A percentile compares a stretch with the other conserved stretches of the same genome.
These are phyloP conservation scores for Biston stratarius DNA, from an alignment of 2,888 invertebrate species.

Conservation along the genomic window DNA sequence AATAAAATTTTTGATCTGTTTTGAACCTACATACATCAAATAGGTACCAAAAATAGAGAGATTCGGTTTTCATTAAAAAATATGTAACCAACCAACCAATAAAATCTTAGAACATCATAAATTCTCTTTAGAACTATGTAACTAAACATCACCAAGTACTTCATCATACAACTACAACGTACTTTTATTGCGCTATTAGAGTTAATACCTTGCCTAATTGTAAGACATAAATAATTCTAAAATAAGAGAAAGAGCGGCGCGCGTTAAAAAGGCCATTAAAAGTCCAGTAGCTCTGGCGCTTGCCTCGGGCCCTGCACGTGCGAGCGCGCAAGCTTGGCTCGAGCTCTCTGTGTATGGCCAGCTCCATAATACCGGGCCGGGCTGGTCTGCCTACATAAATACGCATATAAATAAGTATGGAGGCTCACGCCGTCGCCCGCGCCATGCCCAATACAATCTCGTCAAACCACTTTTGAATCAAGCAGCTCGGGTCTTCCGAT, in stretches of 20 bases:
- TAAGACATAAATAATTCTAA: slow-evolving; percentile 48
- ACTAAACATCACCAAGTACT: background rate
- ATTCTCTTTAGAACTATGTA: background rate
- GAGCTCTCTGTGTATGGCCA: slow-evolving; percentile 57
- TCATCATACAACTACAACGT: slow-evolving; percentile 1
- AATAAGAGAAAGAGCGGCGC: slow-evolving; percentile 60
- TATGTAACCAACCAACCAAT: too few relatives aligned
- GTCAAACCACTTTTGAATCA: slow-evolving; percentile 71
- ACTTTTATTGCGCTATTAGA: slow-evolving; percentile 26
- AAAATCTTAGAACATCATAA: background rate
- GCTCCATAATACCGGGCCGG: slow-evolving; percentile 26
- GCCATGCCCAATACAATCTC: slow-evolving; percentile 55
- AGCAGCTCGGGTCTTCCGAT: slow-evolving; percentile 56
- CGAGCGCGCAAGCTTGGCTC: slow-evolving; percentile 27
- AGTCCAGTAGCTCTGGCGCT: slow-evolving; percentile 70
- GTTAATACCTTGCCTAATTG: slow-evolving; percentile 48
- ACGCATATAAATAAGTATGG: slow-evolving; percentile 51
- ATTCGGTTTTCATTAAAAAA: too few relatives aligned
- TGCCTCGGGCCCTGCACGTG: slow-evolving; percentile 68
- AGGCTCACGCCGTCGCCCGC: slow-evolving; percentile 62
- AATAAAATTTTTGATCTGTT: too few relatives aligned
- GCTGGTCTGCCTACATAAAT: slow-evolving; percentile 18
- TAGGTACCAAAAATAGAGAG: too few relatives aligned
- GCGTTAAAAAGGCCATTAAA: slow-evolving; percentile 71
- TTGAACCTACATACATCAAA: too few relatives aligned